These are phyloP conservation scores for Petrolisthes manimaculis DNA, from an alignment of 2,888 invertebrate species.

Conservation along the genomic window DNA sequence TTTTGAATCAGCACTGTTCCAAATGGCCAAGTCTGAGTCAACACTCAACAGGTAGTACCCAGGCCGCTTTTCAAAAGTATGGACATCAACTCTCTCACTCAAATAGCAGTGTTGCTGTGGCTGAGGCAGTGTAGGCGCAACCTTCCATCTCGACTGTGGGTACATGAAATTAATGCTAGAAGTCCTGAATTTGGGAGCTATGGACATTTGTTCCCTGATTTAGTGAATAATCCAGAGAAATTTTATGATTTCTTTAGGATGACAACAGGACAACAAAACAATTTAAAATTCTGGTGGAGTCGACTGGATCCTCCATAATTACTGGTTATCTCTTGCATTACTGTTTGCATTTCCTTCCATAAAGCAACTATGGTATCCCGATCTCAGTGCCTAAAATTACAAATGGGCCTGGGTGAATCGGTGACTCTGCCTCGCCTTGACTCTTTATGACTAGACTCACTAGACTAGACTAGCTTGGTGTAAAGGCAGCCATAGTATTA, in stretches of 20 bases:
- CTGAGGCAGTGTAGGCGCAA: not conserved
- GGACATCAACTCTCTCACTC: not conserved
- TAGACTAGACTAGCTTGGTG: too few species aligned
- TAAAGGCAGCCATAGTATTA: too few species aligned
- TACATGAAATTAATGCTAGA: not conserved
- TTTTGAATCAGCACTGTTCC: too few species aligned
- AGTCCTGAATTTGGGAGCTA: not conserved
- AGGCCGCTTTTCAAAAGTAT: not conserved
- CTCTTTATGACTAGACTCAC: too few species aligned
- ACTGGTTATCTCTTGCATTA: too few species aligned
- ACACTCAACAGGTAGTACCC: too few species aligned
- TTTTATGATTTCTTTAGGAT: not conserved
- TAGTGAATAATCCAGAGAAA: not conserved
- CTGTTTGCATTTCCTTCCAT: too few species aligned
- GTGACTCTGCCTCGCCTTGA: too few species aligned
- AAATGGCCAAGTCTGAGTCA: too few species aligned
- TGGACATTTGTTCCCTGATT: not conserved
- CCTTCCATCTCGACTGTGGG: not conserved
- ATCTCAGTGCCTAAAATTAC: too few species aligned
- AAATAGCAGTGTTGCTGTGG: conserved; percentile 1
- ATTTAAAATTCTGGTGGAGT: not conserved
- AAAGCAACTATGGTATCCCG: too few species aligned
- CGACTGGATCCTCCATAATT: not conserved
- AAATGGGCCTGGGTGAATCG: too few species aligned
- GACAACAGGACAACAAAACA: not conserved